Conservation (phyloP, 2,113 vertebrate genomes). For the Oryzias curvinotus region DNA sequence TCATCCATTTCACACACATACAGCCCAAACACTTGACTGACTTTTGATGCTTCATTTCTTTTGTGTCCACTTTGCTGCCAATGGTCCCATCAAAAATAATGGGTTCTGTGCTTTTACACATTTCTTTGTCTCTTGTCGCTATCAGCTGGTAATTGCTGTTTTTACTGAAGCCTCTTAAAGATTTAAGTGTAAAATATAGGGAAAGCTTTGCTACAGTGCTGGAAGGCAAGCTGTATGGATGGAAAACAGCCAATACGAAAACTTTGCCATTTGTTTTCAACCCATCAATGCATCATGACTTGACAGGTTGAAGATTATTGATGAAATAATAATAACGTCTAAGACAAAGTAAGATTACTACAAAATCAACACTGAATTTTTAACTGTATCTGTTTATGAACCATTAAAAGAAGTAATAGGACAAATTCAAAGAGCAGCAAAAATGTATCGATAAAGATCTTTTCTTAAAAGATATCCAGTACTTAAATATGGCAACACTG, state of each 20-base stretch:
- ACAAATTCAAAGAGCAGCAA: too few species aligned
- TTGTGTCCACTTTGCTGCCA: slow-evolving; percentile 57
- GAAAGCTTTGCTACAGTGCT: slow-evolving; percentile 32
- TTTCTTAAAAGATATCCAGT: too few species aligned
- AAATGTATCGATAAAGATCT: too few species aligned
- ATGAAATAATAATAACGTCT: too few species aligned
- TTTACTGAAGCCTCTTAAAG: slow-evolving; percentile 63
- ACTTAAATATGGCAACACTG: too few species aligned
- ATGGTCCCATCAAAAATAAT: slow-evolving; percentile 55
- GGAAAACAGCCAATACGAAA: slow-evolving; percentile 8
- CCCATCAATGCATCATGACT: too few species aligned
- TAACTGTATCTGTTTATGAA: too few species aligned
- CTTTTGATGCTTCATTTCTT: slow-evolving; percentile 61
- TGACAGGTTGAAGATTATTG: too few species aligned
- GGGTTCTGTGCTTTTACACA: slow-evolving; percentile 48
- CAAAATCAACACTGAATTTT: too few species aligned
- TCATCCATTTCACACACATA: slow-evolving; percentile 46
- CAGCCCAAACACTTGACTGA: slow-evolving; percentile 42
- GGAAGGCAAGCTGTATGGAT: slow-evolving; percentile 34
- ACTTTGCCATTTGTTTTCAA: too few species aligned
- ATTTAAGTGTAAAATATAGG: slow-evolving; percentile 62
- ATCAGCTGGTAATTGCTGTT: slow-evolving; percentile 61
- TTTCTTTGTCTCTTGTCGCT: slow-evolving; percentile 61
- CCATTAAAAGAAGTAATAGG: too few species aligned
- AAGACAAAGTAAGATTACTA: too few species aligned